These are phyloP conservation scores for Augochlora pura DNA, from an alignment of 1,140 invertebrate genomes.

Conservation along the genomic window DNA sequence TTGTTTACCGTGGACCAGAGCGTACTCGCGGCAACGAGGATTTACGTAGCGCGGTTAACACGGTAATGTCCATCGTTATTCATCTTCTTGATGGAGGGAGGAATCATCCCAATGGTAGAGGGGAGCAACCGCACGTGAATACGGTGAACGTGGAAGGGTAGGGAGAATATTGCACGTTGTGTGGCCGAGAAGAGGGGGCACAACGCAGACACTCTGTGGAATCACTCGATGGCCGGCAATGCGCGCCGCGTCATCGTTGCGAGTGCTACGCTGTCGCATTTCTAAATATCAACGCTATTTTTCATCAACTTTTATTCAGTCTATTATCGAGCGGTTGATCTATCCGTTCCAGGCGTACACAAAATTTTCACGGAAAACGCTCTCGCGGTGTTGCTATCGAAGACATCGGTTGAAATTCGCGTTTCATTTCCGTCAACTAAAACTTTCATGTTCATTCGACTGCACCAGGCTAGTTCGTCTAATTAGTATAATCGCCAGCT, in stretches of 20 bases:
- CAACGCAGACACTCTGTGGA: constrained; percentile 41
- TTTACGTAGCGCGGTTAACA: constrained; percentile 33
- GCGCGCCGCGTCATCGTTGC: constrained; percentile 69
- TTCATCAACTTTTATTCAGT: background rate
- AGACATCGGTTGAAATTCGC: background rate
- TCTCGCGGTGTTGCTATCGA: background rate
- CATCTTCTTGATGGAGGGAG: background rate
- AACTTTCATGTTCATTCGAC: too few relatives aligned
- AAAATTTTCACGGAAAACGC: background rate
- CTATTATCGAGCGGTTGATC: too few relatives aligned
- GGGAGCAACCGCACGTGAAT: constrained; percentile 34
- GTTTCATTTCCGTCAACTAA: too few relatives aligned
- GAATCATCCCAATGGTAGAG: background rate
- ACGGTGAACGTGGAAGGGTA: constrained; percentile 2
- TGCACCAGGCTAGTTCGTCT: too few relatives aligned
- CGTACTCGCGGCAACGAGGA: background rate
- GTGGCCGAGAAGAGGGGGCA: constrained; percentile 29
- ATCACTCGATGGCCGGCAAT: constrained; percentile 68
- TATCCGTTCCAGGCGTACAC: background rate
- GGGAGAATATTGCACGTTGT: constrained; percentile 33
- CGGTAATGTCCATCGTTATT: constrained; percentile 31
- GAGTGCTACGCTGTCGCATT: constrained; percentile 59
- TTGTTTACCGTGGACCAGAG: background rate
- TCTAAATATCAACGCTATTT: constrained; percentile 21
- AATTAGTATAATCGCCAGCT: too few relatives aligned